Evolutionary conservation across 2,113 vertebrate species (phyloP).

Genomic region (Neolamprologus modestus): DNA sequence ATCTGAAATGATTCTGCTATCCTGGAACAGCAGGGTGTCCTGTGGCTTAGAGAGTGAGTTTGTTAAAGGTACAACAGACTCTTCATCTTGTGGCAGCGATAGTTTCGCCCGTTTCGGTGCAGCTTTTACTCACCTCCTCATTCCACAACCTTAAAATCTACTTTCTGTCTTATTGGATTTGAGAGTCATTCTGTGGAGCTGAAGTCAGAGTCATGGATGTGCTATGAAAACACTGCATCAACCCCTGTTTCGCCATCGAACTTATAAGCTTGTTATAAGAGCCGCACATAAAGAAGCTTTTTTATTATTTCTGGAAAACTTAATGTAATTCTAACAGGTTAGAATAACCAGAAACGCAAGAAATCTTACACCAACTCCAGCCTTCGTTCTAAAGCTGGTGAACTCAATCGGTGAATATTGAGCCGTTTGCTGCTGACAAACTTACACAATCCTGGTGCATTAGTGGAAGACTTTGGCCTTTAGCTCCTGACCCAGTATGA

Average conservation of each 20-base stretch:
- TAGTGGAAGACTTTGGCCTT: neutral
- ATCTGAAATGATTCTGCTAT: conserved; percentile 9
- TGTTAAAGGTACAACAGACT: neutral
- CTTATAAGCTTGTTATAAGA: neutral
- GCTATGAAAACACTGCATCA: neutral
- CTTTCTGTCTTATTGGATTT: neutral
- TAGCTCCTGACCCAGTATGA: neutral
- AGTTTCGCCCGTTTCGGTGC: neutral
- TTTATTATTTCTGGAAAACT: neutral
- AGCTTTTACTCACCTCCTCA: neutral
- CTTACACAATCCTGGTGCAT: neutral
- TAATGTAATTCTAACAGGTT: neutral
- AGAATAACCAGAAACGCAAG: neutral
- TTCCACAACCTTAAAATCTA: neutral
- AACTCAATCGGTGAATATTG: neutral
- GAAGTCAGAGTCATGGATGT: neutral
- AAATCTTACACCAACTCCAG: rapidly evolving
- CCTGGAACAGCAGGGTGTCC: neutral
- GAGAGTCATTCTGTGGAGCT: neutral
- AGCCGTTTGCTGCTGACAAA: neutral
- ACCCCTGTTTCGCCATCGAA: neutral
- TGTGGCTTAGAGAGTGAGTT: neutral
- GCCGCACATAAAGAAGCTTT: rapidly evolving
- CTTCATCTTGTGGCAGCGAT: neutral
- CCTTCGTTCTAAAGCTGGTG: neutral